Conservation (phyloP, 2,888 invertebrate species). For the Athalia cordata region DNA sequence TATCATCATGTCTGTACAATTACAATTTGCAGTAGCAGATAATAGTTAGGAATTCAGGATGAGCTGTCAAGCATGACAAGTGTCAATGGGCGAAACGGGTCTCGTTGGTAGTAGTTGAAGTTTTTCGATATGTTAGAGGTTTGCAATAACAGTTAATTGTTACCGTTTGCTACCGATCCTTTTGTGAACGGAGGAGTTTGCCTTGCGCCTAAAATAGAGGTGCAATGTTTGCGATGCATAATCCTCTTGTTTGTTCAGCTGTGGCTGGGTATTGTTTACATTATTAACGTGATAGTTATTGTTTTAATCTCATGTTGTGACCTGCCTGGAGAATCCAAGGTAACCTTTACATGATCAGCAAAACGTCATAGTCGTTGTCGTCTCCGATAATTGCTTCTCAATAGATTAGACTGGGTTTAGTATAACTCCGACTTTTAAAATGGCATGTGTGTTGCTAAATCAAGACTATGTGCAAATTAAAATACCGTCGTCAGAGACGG, state of each 20-base stretch:
- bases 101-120: no score
- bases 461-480: constrained; percentile 80
- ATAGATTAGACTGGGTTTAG: background rate
- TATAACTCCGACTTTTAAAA: constrained; percentile 65
- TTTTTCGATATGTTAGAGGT: constrained; percentile 10
- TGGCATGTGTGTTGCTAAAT: constrained; percentile 86
- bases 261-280: no score
- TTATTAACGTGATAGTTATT: no score
- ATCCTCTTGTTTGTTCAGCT: no score
- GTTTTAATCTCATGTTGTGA: no score
- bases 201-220: background rate
- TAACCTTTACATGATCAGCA: no score
- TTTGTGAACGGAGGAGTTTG: background rate
- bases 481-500: constrained; percentile 80
- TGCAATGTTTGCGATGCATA: background rate
- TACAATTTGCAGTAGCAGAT: no score
- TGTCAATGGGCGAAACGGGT: background rate
- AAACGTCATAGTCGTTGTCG: no score
- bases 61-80: constrained; percentile 11
- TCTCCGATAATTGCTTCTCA: no score
- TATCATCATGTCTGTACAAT: no score
- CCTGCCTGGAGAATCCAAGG: no score
- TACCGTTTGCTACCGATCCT: constrained; percentile 11
- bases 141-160: constrained; percentile 28
- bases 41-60: background rate